Percentiles rank a stretch among this genome's conserved stretches.
phyloP scores from a whole-genome alignment of 2,113 vertebrate genomes.

The Pelecanus crispus region DNA sequence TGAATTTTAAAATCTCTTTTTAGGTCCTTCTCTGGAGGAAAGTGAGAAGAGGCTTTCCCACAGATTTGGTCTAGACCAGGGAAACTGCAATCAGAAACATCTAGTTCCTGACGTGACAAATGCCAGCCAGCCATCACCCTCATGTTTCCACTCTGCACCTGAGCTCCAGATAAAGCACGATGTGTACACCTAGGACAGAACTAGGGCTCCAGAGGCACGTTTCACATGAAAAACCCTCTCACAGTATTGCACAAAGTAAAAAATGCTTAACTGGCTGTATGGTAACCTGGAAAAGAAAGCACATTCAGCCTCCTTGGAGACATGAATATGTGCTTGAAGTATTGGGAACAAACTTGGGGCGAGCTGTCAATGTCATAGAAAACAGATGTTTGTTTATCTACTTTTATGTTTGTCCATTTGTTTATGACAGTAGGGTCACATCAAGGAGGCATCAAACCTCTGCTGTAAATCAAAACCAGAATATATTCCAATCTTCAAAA shows the following conservation, averaged over 20 bases:
- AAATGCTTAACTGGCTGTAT: background rate
- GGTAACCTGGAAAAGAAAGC: background rate
- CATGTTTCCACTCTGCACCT: background rate
- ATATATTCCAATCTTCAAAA: background rate
- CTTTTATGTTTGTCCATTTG: background rate
- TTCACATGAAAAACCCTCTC: background rate
- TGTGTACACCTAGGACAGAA: background rate
- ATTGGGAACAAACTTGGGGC: background rate
- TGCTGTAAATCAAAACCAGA: background rate
- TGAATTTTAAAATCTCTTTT: constrained; percentile 10
- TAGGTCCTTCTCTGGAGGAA: background rate
- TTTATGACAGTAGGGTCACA: background rate
- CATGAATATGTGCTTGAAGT: background rate
- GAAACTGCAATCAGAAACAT: background rate
- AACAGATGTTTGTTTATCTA: background rate
- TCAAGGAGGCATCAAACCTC: background rate
- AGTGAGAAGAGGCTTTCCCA: background rate
- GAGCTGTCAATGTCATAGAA: background rate
- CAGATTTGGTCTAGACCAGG: background rate
- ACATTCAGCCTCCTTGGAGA: background rate
- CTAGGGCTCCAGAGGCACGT: background rate
- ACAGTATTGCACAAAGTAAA: background rate
- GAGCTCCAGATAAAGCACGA: background rate
- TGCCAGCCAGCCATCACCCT: background rate
- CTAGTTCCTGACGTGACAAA: background rate